A percentile compares a stretch with the other conserved stretches of the same genome.
Conservation (phyloP, 2,888 invertebrate genomes). For the Gastracanthus pulcherrimus region DNA sequence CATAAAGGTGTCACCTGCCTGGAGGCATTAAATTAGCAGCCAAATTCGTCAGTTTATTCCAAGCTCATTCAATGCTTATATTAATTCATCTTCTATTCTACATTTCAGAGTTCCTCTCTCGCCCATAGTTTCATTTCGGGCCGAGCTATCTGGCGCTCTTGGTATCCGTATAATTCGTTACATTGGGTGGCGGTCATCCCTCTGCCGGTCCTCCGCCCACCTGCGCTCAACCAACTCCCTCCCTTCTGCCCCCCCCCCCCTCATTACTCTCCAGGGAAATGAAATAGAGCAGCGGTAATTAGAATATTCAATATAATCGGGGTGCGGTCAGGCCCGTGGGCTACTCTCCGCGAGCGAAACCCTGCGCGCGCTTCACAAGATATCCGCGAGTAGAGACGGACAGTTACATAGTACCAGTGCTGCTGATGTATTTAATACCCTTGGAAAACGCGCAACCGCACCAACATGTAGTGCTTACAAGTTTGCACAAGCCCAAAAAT, state of each 20-base stretch:
- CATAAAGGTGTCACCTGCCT: no score
- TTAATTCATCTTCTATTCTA: not conserved
- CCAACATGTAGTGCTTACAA: no score
- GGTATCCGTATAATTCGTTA: slow-evolving; percentile 26
- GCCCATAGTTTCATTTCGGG: not conserved
- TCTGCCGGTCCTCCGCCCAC: not conserved
- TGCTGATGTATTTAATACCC: no score
- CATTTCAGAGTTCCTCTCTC: not conserved
- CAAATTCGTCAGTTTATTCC: no score
- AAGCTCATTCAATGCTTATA: no score
- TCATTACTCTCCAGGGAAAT: slow-evolving; percentile 61
- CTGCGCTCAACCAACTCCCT: not conserved
- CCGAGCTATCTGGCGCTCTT: not conserved
- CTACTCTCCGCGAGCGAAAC: not conserved
- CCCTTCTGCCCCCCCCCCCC: not conserved
- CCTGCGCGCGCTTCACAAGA: not conserved
- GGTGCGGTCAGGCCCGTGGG: slow-evolving; percentile 32
- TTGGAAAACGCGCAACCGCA: no score
- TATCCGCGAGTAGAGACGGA: not conserved
- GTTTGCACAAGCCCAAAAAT: no score
- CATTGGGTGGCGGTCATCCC: slow-evolving; percentile 17
- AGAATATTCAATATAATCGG: slow-evolving; percentile 61
- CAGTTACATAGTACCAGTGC: no score
- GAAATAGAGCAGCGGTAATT: slow-evolving; percentile 64
- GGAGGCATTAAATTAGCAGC: no score